Percentiles rank a stretch among this genome's conserved stretches.
phyloP scores from a whole-genome alignment of 1,140 invertebrate genomes.

The Rhopalosiphum maidis region DNA sequence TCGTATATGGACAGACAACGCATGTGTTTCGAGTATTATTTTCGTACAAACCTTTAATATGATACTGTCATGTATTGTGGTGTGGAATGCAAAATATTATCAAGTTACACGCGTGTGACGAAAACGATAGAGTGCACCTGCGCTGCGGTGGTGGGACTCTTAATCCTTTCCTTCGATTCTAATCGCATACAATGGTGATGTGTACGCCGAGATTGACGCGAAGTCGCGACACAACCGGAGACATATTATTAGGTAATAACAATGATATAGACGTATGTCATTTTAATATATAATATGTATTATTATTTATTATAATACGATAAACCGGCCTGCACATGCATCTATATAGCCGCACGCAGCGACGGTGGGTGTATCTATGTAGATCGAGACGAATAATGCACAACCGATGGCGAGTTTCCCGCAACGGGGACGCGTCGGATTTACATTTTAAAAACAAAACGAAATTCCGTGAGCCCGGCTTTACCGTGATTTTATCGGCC shows the following conservation, averaged over 20 bases:
- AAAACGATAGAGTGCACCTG: too few relatives aligned
- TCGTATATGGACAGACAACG: background rate
- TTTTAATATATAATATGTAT: background rate
- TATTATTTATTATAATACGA: background rate
- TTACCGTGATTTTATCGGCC: background rate
- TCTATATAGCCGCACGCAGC: background rate
- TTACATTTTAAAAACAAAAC: constrained; percentile 10
- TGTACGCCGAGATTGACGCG: background rate
- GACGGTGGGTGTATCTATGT: background rate
- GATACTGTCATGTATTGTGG: background rate
- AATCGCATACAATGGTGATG: background rate
- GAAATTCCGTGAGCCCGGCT: background rate
- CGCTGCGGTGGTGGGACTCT: background rate
- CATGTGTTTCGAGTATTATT: background rate
- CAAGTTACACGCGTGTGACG: background rate
- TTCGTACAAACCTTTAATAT: background rate
- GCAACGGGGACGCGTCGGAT: background rate
- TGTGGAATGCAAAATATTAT: background rate
- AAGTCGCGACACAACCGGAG: background rate
- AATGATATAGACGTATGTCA: background rate
- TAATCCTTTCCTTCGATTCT: background rate
- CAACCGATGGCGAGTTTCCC: constrained; percentile 1
- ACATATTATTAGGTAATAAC: background rate
- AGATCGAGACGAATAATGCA: background rate
- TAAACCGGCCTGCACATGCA: background rate